Evolutionary conservation across 2,113 vertebrate genomes (phyloP).

Genomic region (Notechis scutatus): DNA sequence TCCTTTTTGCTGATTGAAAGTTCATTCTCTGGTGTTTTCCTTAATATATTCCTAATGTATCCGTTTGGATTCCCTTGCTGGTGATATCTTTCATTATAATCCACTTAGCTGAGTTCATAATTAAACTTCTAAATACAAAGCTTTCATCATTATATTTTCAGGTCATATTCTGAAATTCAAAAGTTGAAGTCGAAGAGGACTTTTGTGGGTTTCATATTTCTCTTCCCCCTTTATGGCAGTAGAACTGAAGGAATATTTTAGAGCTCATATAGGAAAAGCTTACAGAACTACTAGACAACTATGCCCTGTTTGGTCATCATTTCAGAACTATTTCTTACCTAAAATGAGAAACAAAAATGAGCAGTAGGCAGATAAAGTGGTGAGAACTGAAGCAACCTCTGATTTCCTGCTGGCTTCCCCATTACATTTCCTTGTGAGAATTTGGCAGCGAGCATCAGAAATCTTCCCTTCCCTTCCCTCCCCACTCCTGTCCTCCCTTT

Average conservation of each 20-base stretch:
- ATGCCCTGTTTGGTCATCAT: not conserved
- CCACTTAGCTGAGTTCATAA: conserved; percentile 75
- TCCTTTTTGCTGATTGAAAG: conserved; percentile 67
- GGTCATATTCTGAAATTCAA: conserved; percentile 38
- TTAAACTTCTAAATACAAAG: conserved; percentile 77
- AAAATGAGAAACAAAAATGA: not conserved
- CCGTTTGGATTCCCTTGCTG: conserved; percentile 70
- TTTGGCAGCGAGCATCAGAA: not conserved
- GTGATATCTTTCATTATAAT: conserved; percentile 78
- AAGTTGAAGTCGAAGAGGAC: conserved; percentile 26
- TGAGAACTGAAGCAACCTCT: not conserved
- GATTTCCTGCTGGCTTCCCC: not conserved
- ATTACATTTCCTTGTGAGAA: not conserved
- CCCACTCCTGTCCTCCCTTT: no score
- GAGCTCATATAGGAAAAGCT: not conserved
- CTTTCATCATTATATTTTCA: conserved; percentile 64
- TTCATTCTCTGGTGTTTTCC: conserved; percentile 75
- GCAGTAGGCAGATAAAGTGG: not conserved
- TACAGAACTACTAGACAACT: not conserved
- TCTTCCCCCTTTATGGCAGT: not conserved
- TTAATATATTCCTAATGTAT: conserved; percentile 74
- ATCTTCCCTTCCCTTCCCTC: not conserved
- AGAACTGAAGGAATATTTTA: conserved; percentile 17
- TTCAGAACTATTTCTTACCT: not conserved
- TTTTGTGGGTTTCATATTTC: conserved; percentile 14